A percentile compares a stretch with the other conserved stretches of the same genome.
Evolutionary conservation across 2,888 invertebrate genomes (phyloP).

Genomic region (Scrobipalpa costella): DNA sequence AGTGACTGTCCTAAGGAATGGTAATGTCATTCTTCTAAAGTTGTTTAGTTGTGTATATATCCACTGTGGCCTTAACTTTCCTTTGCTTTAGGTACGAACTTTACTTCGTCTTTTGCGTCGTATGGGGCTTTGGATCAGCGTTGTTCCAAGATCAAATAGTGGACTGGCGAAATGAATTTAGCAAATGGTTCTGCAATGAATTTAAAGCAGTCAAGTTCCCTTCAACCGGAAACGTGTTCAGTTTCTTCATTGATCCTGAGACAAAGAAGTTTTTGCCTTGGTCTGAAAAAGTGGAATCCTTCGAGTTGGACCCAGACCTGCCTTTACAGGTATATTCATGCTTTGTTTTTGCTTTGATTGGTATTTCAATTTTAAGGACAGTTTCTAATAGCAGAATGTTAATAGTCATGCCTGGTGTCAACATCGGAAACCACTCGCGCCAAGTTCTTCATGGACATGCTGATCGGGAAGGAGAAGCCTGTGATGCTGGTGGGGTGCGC

Average conservation of each 20-base stretch:
- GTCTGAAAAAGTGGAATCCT: slow-evolving; percentile 89
- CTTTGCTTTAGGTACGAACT: slow-evolving; percentile 85
- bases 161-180: slow-evolving; percentile 96
- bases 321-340: slow-evolving; percentile 92
- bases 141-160: slow-evolving; percentile 94
- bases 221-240: slow-evolving; percentile 90
- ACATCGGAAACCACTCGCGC: slow-evolving; percentile 94
- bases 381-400: neutral
- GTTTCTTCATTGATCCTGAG: slow-evolving; percentile 93
- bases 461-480: slow-evolving; percentile 89
- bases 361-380: neutral
- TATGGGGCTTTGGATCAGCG: slow-evolving; percentile 97
- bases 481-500: slow-evolving; percentile 95
- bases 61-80: neutral
- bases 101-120: slow-evolving; percentile 93
- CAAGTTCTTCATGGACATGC: slow-evolving; percentile 92
- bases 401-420: slow-evolving; percentile 89
- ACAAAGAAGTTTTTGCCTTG: slow-evolving; percentile 93
- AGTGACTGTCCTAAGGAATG: slow-evolving; percentile 95
- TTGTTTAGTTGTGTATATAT: neutral
- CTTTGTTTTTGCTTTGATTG: neutral
- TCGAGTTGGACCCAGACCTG: slow-evolving; percentile 92
- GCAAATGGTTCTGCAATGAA: slow-evolving; percentile 96
- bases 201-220: slow-evolving; percentile 96
- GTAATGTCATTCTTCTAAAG: slow-evolving; percentile 52